Evolutionary conservation across 2,113 vertebrate genomes (phyloP).

Genomic region (Pelecanoides urinatrix): DNA sequence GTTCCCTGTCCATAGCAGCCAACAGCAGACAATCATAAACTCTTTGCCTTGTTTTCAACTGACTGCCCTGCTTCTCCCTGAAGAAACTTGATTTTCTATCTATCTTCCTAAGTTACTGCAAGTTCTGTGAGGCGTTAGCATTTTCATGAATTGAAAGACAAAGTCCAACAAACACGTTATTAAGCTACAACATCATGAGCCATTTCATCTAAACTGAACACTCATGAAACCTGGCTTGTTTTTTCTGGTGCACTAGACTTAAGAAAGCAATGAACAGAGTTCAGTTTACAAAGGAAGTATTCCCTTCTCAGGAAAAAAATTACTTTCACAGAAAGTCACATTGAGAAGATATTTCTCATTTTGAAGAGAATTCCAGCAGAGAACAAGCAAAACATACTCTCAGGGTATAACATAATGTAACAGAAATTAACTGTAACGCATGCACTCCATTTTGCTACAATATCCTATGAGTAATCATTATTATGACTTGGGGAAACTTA

Average conservation of each 20-base stretch:
- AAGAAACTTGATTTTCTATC: neutral
- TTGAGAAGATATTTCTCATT: slow-evolving; percentile 4
- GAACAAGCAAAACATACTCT: slow-evolving; percentile 6
- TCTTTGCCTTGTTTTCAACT: neutral
- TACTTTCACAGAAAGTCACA: neutral
- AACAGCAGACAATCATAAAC: neutral
- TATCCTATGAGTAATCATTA: neutral
- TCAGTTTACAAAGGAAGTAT: neutral
- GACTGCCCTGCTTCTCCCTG: neutral
- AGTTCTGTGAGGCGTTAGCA: neutral
- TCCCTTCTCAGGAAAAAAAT: neutral
- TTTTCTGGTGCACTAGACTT: neutral
- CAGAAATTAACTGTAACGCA: slow-evolving; percentile 34
- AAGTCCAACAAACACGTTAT: neutral
- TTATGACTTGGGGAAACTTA: neutral
- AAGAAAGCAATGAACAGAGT: neutral
- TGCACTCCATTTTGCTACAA: neutral
- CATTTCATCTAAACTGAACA: neutral
- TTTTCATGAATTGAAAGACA: neutral
- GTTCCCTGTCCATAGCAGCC: neutral
- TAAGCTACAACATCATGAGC: neutral
- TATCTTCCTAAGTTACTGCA: fast-evolving
- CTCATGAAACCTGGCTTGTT: neutral
- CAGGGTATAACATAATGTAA: neutral
- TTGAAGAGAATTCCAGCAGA: slow-evolving; percentile 27